Percentiles rank a stretch among this genome's conserved stretches.
phyloP scores from a whole-genome alignment of 2,113 vertebrate species.

The Ophthalmotilapia sp. region DNA sequence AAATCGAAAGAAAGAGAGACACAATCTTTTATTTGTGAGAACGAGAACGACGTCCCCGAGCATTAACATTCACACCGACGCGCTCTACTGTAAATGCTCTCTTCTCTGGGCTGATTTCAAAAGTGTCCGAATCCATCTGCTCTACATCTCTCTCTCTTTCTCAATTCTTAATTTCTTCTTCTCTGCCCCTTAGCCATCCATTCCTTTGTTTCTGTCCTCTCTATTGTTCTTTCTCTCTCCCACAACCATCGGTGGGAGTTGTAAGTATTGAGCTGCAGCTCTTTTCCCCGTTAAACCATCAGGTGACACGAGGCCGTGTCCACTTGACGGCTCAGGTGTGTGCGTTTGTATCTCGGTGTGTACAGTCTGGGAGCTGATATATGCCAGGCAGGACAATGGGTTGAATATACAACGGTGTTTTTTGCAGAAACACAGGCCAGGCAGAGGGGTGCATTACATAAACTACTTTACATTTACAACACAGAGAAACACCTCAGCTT shows the following conservation, averaged over 20 bases:
- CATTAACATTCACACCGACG: conserved; percentile 45
- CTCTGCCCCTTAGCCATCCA: conserved; percentile 6
- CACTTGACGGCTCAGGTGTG: not conserved
- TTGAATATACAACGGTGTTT: not conserved
- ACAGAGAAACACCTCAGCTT: not conserved
- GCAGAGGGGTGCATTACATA: not conserved
- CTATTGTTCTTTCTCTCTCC: not conserved
- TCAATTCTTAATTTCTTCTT: conserved; percentile 16
- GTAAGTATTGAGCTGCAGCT: conserved; percentile 19
- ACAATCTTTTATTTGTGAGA: conserved; percentile 3
- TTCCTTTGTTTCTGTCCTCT: not conserved
- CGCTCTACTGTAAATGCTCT: conserved; percentile 49
- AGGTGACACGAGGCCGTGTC: not conserved
- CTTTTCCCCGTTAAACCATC: not conserved
- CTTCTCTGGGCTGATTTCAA: conserved; percentile 37
- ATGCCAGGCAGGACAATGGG: not conserved
- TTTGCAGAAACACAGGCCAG: not conserved
- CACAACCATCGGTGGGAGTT: not conserved
- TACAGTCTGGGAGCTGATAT: not conserved
- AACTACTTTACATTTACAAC: not conserved
- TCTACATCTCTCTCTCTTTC: not conserved
- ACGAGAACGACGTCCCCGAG: not conserved
- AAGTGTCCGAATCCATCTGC: conserved; percentile 43
- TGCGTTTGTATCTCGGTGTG: not conserved
- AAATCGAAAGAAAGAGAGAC: conserved; percentile 19